Evolutionary conservation across 2,797 vertebrate genomes (phyloP).

Genomic region (Sus cebifrons): DNA sequence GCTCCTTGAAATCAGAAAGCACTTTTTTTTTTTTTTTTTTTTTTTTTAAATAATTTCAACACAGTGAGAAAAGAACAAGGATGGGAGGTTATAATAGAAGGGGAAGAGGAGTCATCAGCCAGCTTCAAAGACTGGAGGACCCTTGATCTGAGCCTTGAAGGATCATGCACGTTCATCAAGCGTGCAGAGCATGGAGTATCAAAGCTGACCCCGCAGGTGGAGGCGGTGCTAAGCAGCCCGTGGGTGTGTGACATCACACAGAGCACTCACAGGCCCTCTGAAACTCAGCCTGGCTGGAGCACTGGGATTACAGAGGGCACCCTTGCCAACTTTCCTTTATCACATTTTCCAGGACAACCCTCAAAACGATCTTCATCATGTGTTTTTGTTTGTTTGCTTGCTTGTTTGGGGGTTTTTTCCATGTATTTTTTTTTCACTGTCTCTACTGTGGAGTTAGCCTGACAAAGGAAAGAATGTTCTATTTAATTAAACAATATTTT

Average conservation of each 20-base stretch:
- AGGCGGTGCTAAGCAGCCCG: fast-evolving
- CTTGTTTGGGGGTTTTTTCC: neutral
- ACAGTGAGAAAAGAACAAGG: neutral
- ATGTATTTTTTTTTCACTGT: neutral
- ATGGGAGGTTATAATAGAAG: neutral
- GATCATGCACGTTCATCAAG: neutral
- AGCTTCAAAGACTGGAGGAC: neutral
- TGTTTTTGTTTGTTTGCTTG: neutral
- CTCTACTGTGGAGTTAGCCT: neutral
- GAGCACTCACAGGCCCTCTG: fast-evolving
- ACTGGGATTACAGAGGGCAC: fast-evolving
- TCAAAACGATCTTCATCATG: neutral
- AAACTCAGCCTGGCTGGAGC: too few species aligned
- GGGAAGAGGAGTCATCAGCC: neutral
- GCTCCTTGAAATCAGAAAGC: too few species aligned
- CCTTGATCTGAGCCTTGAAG: neutral
- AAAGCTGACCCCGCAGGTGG: fast-evolving
- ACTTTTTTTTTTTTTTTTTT: too few species aligned
- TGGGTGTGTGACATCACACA: fast-evolving
- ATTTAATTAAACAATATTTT: neutral
- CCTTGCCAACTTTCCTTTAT: neutral
- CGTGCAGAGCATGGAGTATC: fast-evolving
- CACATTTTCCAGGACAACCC: neutral
- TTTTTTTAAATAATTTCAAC: neutral
- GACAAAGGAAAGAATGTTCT: neutral